Percentiles rank a stretch among this genome's conserved stretches.
Conservation (phyloP, 2,113 vertebrate species). For the Corythaixoides concolor region DNA sequence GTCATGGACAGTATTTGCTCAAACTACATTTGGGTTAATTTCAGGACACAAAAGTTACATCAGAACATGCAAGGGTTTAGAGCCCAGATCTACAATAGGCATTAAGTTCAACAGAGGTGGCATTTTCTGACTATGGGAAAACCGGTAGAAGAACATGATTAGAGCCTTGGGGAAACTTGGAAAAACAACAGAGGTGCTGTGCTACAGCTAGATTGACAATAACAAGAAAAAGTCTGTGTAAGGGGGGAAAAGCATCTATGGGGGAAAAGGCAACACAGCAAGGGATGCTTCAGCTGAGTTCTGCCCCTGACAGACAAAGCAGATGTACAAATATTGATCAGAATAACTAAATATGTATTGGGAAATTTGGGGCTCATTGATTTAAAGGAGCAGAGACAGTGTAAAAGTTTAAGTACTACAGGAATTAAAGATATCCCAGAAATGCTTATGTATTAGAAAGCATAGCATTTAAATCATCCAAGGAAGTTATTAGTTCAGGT, state of each 20-base stretch:
- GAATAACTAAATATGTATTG: background rate
- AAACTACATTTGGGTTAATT: background rate
- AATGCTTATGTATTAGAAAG: background rate
- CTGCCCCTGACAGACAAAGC: background rate
- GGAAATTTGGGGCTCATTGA: background rate
- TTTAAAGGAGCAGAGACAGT: background rate
- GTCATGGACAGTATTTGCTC: background rate
- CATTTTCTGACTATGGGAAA: background rate
- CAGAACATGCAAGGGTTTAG: background rate
- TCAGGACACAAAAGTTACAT: background rate
- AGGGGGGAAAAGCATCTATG: background rate
- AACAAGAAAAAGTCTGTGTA: background rate
- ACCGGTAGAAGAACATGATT: background rate
- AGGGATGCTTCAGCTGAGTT: background rate
- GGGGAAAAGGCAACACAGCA: background rate
- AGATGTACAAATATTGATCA: background rate
- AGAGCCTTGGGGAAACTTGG: background rate
- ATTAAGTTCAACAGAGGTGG: background rate
- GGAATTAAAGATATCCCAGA: background rate
- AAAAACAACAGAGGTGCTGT: background rate
- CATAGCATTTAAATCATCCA: background rate
- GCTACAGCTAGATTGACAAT: background rate
- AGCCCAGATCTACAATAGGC: background rate
- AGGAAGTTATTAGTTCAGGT: background rate
- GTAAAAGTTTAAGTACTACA: background rate